Evolutionary conservation across 2,113 vertebrate species (phyloP).

Genomic region (Sterrhoptilus dennistouni): DNA sequence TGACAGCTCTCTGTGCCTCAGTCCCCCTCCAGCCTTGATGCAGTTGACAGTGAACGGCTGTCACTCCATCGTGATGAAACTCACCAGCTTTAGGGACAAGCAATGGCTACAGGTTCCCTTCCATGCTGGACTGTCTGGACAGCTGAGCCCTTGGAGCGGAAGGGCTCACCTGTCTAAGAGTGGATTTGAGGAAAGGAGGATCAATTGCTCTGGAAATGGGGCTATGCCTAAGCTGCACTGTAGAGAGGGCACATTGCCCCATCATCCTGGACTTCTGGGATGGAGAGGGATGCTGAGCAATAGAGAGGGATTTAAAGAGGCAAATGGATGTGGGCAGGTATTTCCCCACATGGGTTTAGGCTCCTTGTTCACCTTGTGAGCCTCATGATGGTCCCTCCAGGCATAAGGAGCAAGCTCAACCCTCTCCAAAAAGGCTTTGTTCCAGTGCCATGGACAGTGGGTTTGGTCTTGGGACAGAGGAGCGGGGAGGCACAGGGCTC

Average conservation of each 20-base stretch:
- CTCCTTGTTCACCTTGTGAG: neutral
- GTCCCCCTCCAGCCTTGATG: neutral
- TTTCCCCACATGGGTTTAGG: neutral
- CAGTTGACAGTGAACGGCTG: neutral
- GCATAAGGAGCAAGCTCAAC: accelerated
- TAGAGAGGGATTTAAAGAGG: neutral
- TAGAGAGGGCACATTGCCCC: neutral
- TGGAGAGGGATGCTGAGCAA: neutral
- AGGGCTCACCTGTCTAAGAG: neutral
- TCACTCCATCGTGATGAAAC: accelerated
- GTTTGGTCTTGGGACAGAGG: neutral
- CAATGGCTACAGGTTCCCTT: neutral
- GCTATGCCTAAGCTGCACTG: neutral
- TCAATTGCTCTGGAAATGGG: neutral
- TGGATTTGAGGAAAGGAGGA: neutral
- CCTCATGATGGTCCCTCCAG: neutral
- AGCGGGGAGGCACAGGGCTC: neutral
- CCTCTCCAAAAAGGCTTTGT: neutral
- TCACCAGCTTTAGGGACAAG: neutral
- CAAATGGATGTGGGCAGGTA: neutral
- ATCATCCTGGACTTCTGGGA: neutral
- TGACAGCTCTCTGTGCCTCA: neutral
- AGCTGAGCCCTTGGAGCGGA: neutral
- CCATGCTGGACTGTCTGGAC: neutral
- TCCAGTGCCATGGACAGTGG: no score